Evolutionary conservation across 2,797 vertebrate species (phyloP).

Genomic region (Apodemus agrarius): DNA sequence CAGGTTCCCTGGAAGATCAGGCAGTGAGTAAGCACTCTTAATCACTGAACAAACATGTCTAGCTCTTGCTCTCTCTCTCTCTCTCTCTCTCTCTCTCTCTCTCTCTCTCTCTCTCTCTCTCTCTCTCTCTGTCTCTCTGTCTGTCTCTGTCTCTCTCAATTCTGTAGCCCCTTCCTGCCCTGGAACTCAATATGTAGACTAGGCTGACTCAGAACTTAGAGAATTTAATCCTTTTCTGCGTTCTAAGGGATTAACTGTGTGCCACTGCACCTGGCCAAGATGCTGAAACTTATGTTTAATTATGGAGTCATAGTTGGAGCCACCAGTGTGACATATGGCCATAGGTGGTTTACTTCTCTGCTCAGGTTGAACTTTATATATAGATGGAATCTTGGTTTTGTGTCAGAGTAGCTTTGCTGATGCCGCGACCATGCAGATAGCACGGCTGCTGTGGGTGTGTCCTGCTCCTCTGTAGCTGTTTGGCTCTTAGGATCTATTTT

Average conservation of each 20-base stretch:
- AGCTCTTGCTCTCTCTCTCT: too few species aligned
- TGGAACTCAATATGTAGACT: not conserved
- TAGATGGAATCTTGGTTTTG: not conserved
- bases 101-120: too few species aligned
- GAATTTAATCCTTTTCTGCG: not conserved
- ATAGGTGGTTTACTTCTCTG: not conserved
- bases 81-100: too few species aligned
- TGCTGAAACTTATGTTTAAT: not conserved
- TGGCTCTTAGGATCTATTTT: not conserved
- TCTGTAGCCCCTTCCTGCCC: not conserved
- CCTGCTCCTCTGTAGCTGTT: not conserved
- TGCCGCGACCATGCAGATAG: not conserved
- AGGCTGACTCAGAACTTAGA: not conserved
- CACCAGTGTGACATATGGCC: not conserved
- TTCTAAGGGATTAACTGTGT: not conserved
- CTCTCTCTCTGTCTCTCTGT: too few species aligned
- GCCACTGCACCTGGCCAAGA: not conserved
- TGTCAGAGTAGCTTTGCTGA: not conserved
- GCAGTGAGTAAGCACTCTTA: not conserved
- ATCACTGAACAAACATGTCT: not conserved
- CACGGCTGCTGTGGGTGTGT: not conserved
- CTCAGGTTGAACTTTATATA: not conserved
- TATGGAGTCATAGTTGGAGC: not conserved
- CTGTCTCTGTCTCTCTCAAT: too few species aligned
- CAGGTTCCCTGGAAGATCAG: not conserved